Percentiles rank a stretch among this genome's conserved stretches.
Evolutionary conservation across 1,140 invertebrate genomes (phyloP).

Genomic region (Drosophila mojavensis): DNA sequence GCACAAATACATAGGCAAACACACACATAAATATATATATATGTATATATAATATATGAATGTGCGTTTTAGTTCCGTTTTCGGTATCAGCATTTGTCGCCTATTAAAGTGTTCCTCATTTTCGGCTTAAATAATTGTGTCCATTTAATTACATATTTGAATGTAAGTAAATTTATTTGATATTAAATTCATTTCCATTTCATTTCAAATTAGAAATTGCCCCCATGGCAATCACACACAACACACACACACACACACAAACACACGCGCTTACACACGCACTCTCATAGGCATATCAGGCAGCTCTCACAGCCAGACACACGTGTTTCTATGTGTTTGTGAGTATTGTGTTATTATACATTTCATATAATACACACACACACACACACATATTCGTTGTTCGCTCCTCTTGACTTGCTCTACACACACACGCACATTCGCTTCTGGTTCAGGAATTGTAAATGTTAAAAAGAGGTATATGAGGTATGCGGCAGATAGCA

Average conservation of each 20-base stretch:
- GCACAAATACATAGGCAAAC: neutral
- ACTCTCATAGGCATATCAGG: constrained; percentile 47
- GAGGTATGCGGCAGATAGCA: too few relatives aligned
- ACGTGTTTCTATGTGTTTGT: constrained; percentile 42
- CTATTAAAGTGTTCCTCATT: constrained; percentile 5
- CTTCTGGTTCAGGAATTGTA: constrained; percentile 59
- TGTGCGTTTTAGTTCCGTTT: constrained; percentile 26
- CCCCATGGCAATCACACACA: constrained; percentile 45
- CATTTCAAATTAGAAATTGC: constrained; percentile 67
- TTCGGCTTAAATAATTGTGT: constrained; percentile 31
- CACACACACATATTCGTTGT: neutral
- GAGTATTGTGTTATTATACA: constrained; percentile 68
- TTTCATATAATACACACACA: constrained; percentile 52
- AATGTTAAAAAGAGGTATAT: neutral
- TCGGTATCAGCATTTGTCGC: constrained; percentile 15
- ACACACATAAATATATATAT: too few relatives aligned
- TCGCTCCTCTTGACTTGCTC: too few relatives aligned
- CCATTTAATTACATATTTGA: constrained; percentile 42
- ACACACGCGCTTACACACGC: neutral
- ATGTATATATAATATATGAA: too few relatives aligned
- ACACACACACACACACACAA: too few relatives aligned
- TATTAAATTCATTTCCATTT: constrained; percentile 72
- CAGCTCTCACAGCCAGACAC: constrained; percentile 26
- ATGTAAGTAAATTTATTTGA: constrained; percentile 60
- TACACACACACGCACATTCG: neutral